Evolutionary conservation across 2,888 invertebrate species (phyloP), one percentile per base, ranked within the genome.

Genomic region (Leucoma salicis): DNA sequence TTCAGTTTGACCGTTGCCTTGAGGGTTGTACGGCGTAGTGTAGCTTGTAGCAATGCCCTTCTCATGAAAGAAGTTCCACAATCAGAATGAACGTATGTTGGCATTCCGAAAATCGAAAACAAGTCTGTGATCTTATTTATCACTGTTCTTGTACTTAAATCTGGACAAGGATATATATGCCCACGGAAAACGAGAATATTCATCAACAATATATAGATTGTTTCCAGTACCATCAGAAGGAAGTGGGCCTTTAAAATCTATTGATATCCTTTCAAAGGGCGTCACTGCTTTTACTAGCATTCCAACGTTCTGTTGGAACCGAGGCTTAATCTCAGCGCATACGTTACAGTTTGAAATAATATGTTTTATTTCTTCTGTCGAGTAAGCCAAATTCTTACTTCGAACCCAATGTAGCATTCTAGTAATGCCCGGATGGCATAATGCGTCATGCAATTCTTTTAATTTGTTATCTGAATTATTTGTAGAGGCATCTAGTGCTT

Each of bases 241-340:
- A n/a, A n/a, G n/a, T n/a, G n/a, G n/a, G n/a, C 31, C 37, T 13
- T 24, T 31, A 31, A 31, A 31, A 31, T 31, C 31, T 1, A 31
- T 31, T 2, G 2, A 8, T 8, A 31, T 5, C 10, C 25, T 25
- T 25, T 25, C 25, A n/a, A 25, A 25, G n/a, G 12, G 29, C 3
- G 29, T 3, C 3, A 14, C 14, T 14, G 37, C 27, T 25, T 37
- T 24, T 12, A 29, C 12, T 29, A 29, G 12, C 2, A 6, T 5
- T 10, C 25, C 25, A 8, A 10, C 14, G 8, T 4, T 8, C 14
- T 14, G 2, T 8, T 3, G 10, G n/a, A 31, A 31, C n/a, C 14
- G 3, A 3, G 31, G 31, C 10, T 31, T 31, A 7, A 31, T 15
- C n/a, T 31, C 31, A 15, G 14, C 14, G 14, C 31, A 14, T 8